Conservation (phyloP, 2,113 vertebrate genomes). For the Corapipo altera region DNA sequence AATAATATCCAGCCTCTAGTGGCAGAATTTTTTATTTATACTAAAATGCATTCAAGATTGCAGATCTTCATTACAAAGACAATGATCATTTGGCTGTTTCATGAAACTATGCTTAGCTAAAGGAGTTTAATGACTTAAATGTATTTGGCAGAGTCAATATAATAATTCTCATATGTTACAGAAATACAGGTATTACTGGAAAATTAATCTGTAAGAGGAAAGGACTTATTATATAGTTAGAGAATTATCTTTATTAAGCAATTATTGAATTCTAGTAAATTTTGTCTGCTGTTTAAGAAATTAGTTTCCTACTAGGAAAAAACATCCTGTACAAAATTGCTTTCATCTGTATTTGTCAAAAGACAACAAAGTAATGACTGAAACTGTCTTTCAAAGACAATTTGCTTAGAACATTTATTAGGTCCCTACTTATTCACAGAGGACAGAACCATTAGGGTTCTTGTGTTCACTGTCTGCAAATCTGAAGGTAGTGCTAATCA, state of each 20-base stretch:
- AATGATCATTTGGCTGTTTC: neutral
- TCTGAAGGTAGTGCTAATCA: neutral
- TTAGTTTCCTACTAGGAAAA: neutral
- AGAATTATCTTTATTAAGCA: neutral
- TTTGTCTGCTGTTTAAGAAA: neutral
- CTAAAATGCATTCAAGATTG: neutral
- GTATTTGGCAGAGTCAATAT: neutral
- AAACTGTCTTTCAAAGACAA: neutral
- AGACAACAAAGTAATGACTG: neutral
- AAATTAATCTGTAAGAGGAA: constrained; percentile 13
- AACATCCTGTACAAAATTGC: neutral
- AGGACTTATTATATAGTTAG: neutral
- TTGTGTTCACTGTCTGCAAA: neutral
- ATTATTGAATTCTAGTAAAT: neutral
- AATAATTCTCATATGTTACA: neutral
- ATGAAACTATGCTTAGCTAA: neutral
- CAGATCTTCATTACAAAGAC: neutral
- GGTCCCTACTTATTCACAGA: neutral
- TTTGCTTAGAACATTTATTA: neutral
- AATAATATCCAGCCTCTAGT: neutral
- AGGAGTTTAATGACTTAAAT: neutral
- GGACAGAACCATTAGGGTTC: neutral
- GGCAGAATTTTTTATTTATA: neutral
- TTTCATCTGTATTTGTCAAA: neutral
- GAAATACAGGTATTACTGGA: neutral